Percentiles rank a stretch among this genome's conserved stretches.
Conservation (phyloP, 2,113 vertebrate species). For the Ochotona curzoniae region DNA sequence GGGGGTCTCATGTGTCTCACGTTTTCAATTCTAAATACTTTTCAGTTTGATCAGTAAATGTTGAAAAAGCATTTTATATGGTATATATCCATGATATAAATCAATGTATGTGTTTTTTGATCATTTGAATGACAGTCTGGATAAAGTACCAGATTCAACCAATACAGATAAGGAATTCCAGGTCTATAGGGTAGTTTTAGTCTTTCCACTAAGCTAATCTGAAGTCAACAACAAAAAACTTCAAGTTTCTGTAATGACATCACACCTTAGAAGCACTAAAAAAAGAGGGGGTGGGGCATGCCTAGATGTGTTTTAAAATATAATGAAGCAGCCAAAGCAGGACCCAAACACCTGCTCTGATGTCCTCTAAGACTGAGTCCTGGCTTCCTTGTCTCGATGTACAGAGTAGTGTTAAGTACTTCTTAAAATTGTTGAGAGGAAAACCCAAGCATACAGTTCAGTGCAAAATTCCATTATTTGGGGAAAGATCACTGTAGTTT, state of each 20-base stretch:
- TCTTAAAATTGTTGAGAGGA: not conserved
- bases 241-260: not conserved
- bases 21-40: constrained; percentile 16
- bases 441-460: not conserved
- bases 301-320: not conserved
- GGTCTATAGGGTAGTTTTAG: not conserved
- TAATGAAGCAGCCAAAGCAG: not conserved
- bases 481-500: not conserved
- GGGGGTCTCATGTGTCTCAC: not conserved
- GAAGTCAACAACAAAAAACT: constrained; percentile 36
- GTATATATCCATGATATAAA: not conserved
- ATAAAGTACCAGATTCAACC: constrained; percentile 30
- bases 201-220: not conserved
- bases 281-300: not conserved
- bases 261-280: not conserved
- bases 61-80: not conserved
- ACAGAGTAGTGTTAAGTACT: not conserved
- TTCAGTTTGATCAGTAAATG: not conserved
- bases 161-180: not conserved
- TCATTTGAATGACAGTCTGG: constrained; percentile 42
- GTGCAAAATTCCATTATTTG: constrained; percentile 1
- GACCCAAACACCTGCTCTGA: not conserved
- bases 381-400: constrained; percentile 30
- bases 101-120: not conserved
- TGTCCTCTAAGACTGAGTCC: not conserved